Conservation (phyloP, 2,888 invertebrate species). For the Lamellibrachia satsuma region DNA sequence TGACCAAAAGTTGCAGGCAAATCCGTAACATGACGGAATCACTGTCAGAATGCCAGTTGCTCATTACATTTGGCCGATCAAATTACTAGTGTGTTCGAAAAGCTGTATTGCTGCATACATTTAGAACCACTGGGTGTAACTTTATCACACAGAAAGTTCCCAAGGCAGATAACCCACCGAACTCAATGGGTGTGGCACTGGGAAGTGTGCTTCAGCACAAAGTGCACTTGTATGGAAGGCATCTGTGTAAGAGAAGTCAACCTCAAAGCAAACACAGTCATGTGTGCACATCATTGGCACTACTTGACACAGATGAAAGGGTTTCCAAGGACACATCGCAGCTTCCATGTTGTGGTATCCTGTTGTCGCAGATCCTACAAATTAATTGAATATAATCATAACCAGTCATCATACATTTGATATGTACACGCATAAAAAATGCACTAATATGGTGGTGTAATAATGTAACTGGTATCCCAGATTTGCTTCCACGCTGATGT, state of each 20-base stretch:
- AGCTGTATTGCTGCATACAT: neutral
- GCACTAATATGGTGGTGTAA: neutral
- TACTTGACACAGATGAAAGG: neutral
- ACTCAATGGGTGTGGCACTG: neutral
- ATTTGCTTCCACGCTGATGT: neutral
- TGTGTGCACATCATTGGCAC: neutral
- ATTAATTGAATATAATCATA: neutral
- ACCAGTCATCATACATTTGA: neutral
- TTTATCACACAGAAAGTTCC: neutral
- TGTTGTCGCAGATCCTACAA: neutral
- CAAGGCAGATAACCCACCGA: neutral
- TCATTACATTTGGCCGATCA: neutral
- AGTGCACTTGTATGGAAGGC: neutral
- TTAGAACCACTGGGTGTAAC: neutral
- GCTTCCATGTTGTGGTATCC: neutral
- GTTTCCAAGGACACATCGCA: neutral
- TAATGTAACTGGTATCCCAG: too few species aligned
- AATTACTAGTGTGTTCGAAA: neutral
- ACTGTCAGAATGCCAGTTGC: constrained; percentile 9
- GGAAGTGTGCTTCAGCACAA: constrained; percentile 4
- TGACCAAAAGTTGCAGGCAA: neutral
- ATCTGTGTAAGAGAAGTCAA: neutral
- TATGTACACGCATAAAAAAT: neutral
- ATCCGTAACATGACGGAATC: neutral
- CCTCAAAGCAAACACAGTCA: neutral